Conservation (phyloP, 2,888 invertebrate genomes). For the Pseudococcus viburni region DNA sequence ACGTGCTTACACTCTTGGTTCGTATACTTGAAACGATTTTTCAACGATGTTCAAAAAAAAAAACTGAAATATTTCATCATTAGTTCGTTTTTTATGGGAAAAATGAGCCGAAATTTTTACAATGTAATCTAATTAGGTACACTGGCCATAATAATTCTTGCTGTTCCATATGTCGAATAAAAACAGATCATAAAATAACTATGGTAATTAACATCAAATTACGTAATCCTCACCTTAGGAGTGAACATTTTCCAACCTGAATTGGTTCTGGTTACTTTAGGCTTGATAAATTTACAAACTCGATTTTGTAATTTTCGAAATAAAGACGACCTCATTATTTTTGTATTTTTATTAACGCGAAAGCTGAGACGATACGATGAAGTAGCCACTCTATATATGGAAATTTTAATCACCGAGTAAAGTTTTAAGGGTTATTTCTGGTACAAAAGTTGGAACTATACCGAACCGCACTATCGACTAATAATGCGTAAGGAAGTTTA, state of each 20-base stretch:
- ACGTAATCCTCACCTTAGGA: too few relatives aligned
- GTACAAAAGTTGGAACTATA: conserved; percentile 17
- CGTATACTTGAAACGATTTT: not conserved
- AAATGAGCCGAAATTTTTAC: not conserved
- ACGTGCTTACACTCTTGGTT: not conserved
- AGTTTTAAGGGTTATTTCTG: conserved; percentile 52
- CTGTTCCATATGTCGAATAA: too few relatives aligned
- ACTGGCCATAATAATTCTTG: too few relatives aligned
- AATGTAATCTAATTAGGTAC: not conserved
- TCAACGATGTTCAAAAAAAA: conserved; percentile 1
- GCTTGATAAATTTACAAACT: too few relatives aligned
- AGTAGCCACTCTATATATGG: conserved; percentile 41
- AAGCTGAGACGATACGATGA: not conserved
- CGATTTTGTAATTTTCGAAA: not conserved
- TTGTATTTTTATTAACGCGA: not conserved
- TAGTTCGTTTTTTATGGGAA: not conserved
- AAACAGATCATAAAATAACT: too few relatives aligned
- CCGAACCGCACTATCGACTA: conserved; percentile 27
- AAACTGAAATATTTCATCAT: not conserved
- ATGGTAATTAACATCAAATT: too few relatives aligned
- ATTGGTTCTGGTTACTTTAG: too few relatives aligned
- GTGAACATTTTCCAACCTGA: too few relatives aligned
- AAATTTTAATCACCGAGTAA: conserved; percentile 33
- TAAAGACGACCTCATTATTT: not conserved
- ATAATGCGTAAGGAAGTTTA: conserved; percentile 43